Base-by-base conservation (phyloP, 2,797 vertebrate genomes). In the Acanthopagrus latus region DNA sequence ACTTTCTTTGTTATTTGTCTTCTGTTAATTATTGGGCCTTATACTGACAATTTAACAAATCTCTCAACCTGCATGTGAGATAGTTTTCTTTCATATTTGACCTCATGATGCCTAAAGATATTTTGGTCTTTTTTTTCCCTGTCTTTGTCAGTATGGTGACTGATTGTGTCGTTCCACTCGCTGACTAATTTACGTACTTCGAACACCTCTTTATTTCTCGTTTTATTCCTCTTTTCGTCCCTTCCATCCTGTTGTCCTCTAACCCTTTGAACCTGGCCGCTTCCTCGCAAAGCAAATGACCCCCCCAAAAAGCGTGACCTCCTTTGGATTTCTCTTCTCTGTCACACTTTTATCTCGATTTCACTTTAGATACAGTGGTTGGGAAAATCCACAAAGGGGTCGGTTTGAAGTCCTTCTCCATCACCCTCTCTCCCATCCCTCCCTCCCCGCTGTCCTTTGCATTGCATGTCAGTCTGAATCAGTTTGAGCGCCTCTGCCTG, bases 311-410 rank as follows among this genome's bases (percentile, higher is more conserved):
- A 50, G 65, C 63, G 18, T 77, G 86, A 83, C 88, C 90, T 94
- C 91, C 76, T 94, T 91, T 94, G 93, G 92, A 95, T 95, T 94
- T 94, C 76, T 92, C 86, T 80, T 80, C 75, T 80, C 70, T 76
- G 77, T 80, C 82, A 85, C 46, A 72, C 33, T 63, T 86, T 82
- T 64, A 82, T 81, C 57, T 58, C 69, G 56, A 83, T 79, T 89
- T 89, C 27, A 71, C 71, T 82, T 73, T 80, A 65, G 59, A 76
- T 70, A 76, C 83, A 86, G 87, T 87, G 83, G 69, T 89, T 85
- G 84, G 88, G 80, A 85, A 88, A 89, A 88, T 94, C 94, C 93
- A 94, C 91, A 92, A 88, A 92, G 91, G 93, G 92, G 92, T 91
- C 92, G 92, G 89, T 90, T 89, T 82, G 72, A 88, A 86, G 81